A percentile compares a stretch with the other conserved stretches of the same genome.
Conservation (phyloP, 2,113 vertebrate species). For the Pachyramphus minor region DNA sequence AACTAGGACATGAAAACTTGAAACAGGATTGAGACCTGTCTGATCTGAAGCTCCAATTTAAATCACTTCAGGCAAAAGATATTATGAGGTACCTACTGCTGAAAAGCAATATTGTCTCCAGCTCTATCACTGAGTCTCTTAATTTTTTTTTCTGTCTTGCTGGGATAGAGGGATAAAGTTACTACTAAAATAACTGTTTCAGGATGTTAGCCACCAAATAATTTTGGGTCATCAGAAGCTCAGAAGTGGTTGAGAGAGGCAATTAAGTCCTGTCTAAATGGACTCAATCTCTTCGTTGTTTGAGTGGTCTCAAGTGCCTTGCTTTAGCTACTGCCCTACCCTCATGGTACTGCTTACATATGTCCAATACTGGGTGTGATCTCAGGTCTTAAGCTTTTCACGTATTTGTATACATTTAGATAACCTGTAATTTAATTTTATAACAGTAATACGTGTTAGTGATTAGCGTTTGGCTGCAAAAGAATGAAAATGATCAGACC, state of each 20-base stretch:
- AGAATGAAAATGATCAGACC: background rate
- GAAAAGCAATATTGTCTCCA: background rate
- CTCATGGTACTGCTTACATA: background rate
- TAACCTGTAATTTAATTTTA: background rate
- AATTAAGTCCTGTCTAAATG: background rate
- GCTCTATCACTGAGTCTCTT: background rate
- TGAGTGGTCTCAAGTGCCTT: background rate
- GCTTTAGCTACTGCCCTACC: background rate
- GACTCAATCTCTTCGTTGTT: background rate
- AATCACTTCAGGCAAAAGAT: background rate
- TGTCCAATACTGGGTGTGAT: background rate
- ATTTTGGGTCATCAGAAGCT: background rate
- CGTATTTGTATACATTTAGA: background rate
- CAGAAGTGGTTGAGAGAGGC: background rate
- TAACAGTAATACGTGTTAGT: background rate
- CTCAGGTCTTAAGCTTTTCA: background rate
- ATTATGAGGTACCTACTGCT: background rate
- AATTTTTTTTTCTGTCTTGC: background rate
- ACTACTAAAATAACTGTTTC: background rate
- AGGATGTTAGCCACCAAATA: background rate
- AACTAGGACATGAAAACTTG: background rate
- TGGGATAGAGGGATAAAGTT: background rate
- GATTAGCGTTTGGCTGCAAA: background rate
- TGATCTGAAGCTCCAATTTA: background rate
- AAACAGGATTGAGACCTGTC: background rate